Evolutionary conservation across 2,113 vertebrate genomes (phyloP).

Genomic region (Burhinus oedicnemus): DNA sequence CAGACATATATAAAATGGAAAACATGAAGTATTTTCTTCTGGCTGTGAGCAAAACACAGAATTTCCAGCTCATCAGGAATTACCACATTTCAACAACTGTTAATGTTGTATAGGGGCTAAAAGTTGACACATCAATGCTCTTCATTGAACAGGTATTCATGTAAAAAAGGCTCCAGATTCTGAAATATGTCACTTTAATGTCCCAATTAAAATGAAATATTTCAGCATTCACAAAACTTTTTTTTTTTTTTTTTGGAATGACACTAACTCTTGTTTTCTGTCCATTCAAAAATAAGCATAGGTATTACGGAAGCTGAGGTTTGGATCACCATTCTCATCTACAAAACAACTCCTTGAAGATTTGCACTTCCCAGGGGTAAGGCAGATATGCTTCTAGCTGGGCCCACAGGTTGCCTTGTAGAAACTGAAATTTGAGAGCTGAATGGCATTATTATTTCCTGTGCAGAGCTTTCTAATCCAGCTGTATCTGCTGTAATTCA

Average conservation of each 20-base stretch:
- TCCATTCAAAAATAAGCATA: not conserved
- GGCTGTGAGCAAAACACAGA: not conserved
- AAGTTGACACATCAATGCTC: not conserved
- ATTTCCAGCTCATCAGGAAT: not conserved
- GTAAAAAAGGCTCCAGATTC: not conserved
- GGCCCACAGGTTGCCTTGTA: not conserved
- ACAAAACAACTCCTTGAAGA: not conserved
- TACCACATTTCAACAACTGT: not conserved
- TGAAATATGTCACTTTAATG: not conserved
- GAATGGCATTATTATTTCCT: not conserved
- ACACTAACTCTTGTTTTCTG: not conserved
- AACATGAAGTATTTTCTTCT: not conserved
- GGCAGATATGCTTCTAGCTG: not conserved
- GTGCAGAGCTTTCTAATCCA: not conserved
- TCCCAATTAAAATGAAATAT: not conserved
- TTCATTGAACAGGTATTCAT: not conserved
- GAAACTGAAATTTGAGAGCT: not conserved
- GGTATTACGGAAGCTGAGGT: not conserved
- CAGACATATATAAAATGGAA: not conserved
- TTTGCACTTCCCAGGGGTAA: not conserved
- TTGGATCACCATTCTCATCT: not conserved
- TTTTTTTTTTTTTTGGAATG: not conserved
- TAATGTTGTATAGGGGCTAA: not conserved
- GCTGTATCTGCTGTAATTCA: not conserved
- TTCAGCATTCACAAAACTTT: not conserved